Evolutionary conservation across 2,888 invertebrate genomes (phyloP).

Genomic region (Halictus quadricinctus): DNA sequence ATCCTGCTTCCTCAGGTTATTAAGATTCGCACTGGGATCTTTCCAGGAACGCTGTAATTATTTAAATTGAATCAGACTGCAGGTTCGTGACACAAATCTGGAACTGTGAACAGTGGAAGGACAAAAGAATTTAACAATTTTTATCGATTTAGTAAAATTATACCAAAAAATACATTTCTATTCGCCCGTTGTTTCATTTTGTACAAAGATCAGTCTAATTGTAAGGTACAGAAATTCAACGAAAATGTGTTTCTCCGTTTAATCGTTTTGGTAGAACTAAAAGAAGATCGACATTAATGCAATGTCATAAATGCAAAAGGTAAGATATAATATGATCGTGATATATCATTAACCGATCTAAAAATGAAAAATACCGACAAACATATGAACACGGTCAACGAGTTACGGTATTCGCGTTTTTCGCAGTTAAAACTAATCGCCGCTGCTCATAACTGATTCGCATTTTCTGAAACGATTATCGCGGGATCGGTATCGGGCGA

Average conservation of each 20-base stretch:
- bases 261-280: not conserved
- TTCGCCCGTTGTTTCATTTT: not conserved
- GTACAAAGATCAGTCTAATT: not conserved
- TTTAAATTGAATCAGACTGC: not conserved
- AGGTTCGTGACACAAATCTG: accelerated
- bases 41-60: not conserved
- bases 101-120: no score
- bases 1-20: not conserved
- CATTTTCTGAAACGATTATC: not conserved
- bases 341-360: no score
- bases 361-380: no score
- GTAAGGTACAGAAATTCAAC: not conserved
- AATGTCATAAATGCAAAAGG: no score
- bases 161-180: not conserved
- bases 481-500: not conserved
- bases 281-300: not conserved
- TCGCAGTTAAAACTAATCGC: no score
- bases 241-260: not conserved
- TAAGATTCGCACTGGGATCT: not conserved
- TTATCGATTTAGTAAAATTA: not conserved
- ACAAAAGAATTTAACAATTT: not conserved
- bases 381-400: no score
- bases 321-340: no score
- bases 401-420: no score
- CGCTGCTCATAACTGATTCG: not conserved